Evolutionary conservation across 2,797 vertebrate genomes (phyloP), one percentile per base, ranked within the genome.

Genomic region (Borostomias antarcticus): DNA sequence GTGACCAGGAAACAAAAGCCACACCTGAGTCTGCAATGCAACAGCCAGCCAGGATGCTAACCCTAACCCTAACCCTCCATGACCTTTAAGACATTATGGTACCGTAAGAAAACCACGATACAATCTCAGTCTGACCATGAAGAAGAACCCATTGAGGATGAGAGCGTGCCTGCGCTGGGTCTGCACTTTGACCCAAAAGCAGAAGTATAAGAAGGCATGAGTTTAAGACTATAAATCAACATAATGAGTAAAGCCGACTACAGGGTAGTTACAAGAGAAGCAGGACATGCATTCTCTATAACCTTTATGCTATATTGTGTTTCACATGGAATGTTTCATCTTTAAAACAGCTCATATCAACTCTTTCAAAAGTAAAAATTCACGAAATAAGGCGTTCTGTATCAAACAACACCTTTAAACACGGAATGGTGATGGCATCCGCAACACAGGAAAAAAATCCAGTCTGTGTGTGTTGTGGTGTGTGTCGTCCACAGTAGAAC

Each of bases 181-280:
- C 13, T 30, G 52, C 32, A 58, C 32, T 57, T 57, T 58, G 57
- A 58, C 6, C 32, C 37, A 58, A 58, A 40, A 25, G 25, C 57
- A 58, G 11, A 2, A 40, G 23, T 8, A 29, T 62, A 11, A 17
- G 7, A 25, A 13, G 40, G 33, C 33, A 58, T 58, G n/a, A 40
- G 8, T 23, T 15, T n/a, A 17, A 19, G 1, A n/a, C n/a, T 11
- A 9, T 19, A n/a, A 59, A 15, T 40, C 13, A 1, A 1, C 33
- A 40, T 2, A 29, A 15, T 32, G n/a, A 32, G 45, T 47, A 15
- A 47, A 13, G 21, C 21, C n/a, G 40, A 45, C n/a, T n/a, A n/a
- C 17, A 29, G n/a, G 17, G 9, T 62, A 62, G 50, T 52, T 26
- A 13, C 9, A 52, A 13, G 3, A 19, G 5, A 23, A 25, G 10